Conservation (phyloP, 2,797 vertebrate species). For the Meda fulgida region DNA sequence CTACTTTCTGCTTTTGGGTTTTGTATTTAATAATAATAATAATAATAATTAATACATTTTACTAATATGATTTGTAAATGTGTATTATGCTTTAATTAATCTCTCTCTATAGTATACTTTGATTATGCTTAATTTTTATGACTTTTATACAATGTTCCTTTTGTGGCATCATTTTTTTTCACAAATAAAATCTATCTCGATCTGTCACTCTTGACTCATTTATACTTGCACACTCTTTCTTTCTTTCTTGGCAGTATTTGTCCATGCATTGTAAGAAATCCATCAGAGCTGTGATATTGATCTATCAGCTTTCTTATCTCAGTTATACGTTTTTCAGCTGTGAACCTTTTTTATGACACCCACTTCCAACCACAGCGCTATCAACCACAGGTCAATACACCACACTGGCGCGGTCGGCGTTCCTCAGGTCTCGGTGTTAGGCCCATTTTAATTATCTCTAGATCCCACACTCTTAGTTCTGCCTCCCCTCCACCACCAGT, state of each 20-base stretch:
- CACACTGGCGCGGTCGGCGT: constrained; percentile 4
- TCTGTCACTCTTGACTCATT: constrained; percentile 7
- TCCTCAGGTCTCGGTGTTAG: constrained; percentile 29
- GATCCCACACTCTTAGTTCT: constrained; percentile 36
- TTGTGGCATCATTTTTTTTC: not conserved
- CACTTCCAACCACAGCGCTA: constrained; percentile 11
- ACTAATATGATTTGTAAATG: not conserved
- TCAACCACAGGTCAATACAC: constrained; percentile 34
- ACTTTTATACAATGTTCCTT: not conserved
- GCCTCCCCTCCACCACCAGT: constrained; percentile 10
- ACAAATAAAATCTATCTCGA: not conserved
- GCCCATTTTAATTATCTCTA: constrained; percentile 44
- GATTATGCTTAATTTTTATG: not conserved
- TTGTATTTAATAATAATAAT: too few species aligned
- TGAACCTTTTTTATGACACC: constrained; percentile 24
- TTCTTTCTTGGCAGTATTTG: constrained; percentile 6
- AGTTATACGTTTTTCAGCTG: constrained; percentile 19
- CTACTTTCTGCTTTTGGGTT: not conserved
- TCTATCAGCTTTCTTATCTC: constrained; percentile 35
- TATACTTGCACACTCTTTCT: not conserved
- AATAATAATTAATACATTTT: too few species aligned
- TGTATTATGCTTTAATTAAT: not conserved
- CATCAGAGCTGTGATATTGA: constrained; percentile 34
- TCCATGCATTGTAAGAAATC: constrained; percentile 8
- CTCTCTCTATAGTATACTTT: not conserved